These are phyloP conservation scores for Stenurella melanura DNA, from an alignment of 2,888 invertebrate species.

Conservation along the genomic window DNA sequence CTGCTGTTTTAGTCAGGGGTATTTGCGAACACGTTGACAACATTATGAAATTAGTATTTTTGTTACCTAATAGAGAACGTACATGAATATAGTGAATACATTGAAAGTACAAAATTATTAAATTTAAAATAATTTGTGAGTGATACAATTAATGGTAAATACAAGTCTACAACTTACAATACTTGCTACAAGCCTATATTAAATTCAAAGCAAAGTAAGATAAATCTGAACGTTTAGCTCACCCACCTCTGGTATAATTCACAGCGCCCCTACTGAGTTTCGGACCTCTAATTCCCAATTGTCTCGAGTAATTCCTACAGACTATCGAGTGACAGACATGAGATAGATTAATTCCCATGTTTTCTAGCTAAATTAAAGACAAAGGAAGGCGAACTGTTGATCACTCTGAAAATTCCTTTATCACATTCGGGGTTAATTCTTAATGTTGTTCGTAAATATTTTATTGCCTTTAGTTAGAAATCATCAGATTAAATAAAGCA, in stretches of 20 bases:
- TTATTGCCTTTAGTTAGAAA: neutral
- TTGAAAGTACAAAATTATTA: too few relatives aligned
- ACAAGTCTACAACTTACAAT: neutral
- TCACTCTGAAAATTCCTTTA: constrained; percentile 15
- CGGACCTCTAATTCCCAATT: constrained; percentile 20
- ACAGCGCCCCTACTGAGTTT: neutral
- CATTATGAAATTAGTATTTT: too few relatives aligned
- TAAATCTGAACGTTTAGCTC: constrained; percentile 9
- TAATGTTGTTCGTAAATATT: neutral
- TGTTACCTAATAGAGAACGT: too few relatives aligned
- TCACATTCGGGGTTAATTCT: neutral
- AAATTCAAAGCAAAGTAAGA: neutral
- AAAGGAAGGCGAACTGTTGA: neutral
- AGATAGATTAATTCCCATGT: constrained; percentile 15
- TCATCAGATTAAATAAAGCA: neutral
- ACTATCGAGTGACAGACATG: constrained; percentile 6
- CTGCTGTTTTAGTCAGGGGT: neutral
- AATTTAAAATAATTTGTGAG: too few relatives aligned
- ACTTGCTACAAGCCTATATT: neutral
- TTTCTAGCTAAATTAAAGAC: constrained; percentile 15
- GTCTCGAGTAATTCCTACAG: constrained; percentile 15
- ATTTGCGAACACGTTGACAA: neutral
- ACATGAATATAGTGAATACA: too few relatives aligned
- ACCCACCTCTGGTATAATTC: constrained; percentile 6
- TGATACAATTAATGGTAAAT: too few relatives aligned